Base-by-base conservation (phyloP, 2,113 vertebrate genomes). In the Lagenorhynchus albirostris region DNA sequence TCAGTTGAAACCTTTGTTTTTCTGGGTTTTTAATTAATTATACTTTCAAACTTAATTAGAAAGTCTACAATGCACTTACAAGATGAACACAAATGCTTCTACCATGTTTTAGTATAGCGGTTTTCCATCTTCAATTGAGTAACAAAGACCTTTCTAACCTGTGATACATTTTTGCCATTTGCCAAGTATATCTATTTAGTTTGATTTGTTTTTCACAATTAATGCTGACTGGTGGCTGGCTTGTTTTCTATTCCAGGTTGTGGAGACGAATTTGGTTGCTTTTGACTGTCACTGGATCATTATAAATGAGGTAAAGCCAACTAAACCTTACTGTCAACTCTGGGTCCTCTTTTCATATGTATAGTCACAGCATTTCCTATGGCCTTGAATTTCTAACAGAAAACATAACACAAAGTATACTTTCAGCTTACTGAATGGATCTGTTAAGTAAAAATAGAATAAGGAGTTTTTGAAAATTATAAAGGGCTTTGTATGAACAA, bases 281-380 rank as follows among this genome's bases (percentile, higher is more conserved):
- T 99, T 99, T 97, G 99, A 99, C 99, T 99, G 99, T 99, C 99
- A 99, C 98, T 99, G 99, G 99, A 99, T 99, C 99, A 99, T 99
- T 98, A 99, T 99, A 98, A 99, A 99, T 97, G 99, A 99, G 99
- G 99, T 99, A 99, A 99, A 97, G 92, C 87, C 91, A 95, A 97
- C 50, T 87, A 50, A 97, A 96, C 29, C 0, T 83, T 97, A 62
- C 89, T 95, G 74, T 96, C 82, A 90, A 74, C 71, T 67, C 60
- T 84, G 80, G 73, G 81, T 97, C 89, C 87, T 98, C 47, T 97
- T 98, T 98, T 96, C 58, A 71, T 83, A 5, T 89, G 63, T 33
- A 93, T 76, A 31, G 20, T 96, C 79, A 71, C 33, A 86, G 29
- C 74, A 81, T 97, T 98, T 91, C 77, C 92, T 76, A 70, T n/a